Evolutionary conservation across 1,140 invertebrate genomes (phyloP), one percentile per base, ranked within the genome.

Genomic region (Oppia nitens): DNA sequence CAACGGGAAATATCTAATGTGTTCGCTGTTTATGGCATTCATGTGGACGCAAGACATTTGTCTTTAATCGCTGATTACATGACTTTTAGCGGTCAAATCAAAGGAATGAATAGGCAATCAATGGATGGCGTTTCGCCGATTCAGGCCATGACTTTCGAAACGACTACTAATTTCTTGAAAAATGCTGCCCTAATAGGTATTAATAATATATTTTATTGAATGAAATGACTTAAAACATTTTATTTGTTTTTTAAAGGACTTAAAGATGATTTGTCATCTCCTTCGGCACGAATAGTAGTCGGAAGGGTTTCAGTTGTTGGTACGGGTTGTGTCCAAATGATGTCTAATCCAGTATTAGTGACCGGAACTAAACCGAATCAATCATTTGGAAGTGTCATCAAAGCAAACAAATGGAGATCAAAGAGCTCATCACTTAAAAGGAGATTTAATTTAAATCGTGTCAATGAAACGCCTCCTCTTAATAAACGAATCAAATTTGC

Each of bases 71-170:
- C 93, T 0, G 94, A 98, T 73, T 98, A 96, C 69, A 98, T 99
- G 94, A 98, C 93, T 0, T 92, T 82, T 66, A 84, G 87, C 68
- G 96, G 96, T 0, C 74, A 74, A 11, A 95, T 87, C 66, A 80
- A 84, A 67, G 86, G 93, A 0, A 81, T 98, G 69, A 98, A 85
- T 71, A 76, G 94, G 27, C 81, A 79, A 68, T 89, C 88, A 4
- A 91, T 99, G 78, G 81, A 85, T 64, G 79, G 79, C 24, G 87
- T 82, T 45, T 98, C 93, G 2, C 64, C 64, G 6, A 71, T 99
- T 1, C 95, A 98, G 69, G 92, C 97, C 74, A 98, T 98, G 85
- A 93, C 86, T 2, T 99, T 95, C 68, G 95, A 98, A 73, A 90
- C 90, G 1, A 87, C 90, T 1, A 73, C 89, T 24, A 78, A 78